phyloP scores from a whole-genome alignment of 2,888 invertebrate genomes.

The Labia minor region DNA sequence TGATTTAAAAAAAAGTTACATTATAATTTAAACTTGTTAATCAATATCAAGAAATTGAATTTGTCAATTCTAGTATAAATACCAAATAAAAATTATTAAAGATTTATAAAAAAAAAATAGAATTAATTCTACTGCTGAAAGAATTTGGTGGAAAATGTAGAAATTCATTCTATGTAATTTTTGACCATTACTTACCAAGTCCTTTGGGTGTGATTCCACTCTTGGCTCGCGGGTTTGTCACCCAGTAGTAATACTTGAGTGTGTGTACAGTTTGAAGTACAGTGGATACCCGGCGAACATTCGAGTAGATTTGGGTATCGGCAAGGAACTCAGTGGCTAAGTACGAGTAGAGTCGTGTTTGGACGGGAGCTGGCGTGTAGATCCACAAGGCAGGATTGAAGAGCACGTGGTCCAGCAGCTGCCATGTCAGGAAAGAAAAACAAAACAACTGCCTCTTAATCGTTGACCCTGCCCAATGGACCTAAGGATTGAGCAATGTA shows the following conservation, averaged over 20 bases:
- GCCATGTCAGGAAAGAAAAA: constrained; percentile 83
- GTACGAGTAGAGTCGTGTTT: constrained; percentile 91
- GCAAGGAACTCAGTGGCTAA: constrained; percentile 97
- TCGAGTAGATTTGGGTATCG: constrained; percentile 94
- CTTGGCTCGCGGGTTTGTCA: constrained; percentile 86
- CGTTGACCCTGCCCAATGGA: constrained; percentile 20
- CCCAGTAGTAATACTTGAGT: constrained; percentile 98
- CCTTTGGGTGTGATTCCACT: constrained; percentile 94
- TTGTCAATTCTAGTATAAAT: no score
- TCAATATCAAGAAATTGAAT: no score
- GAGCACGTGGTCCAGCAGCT: constrained; percentile 96
- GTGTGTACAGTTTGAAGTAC: constrained; percentile 97
- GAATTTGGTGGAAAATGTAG: no score
- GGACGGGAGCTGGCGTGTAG: constrained; percentile 91
- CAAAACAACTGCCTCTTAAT: constrained; percentile 75
- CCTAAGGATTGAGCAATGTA: background rate
- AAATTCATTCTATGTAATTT: no score
- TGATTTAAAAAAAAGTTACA: no score
- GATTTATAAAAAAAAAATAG: no score
- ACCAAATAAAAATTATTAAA: no score
- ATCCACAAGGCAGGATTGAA: constrained; percentile 99
- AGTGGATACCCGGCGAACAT: constrained; percentile 90
- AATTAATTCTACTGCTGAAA: no score
- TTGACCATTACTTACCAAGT: constrained; percentile 79
- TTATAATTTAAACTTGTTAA: no score